phyloP scores from a whole-genome alignment of 2,888 invertebrate genomes.

The Myopa testacea region DNA sequence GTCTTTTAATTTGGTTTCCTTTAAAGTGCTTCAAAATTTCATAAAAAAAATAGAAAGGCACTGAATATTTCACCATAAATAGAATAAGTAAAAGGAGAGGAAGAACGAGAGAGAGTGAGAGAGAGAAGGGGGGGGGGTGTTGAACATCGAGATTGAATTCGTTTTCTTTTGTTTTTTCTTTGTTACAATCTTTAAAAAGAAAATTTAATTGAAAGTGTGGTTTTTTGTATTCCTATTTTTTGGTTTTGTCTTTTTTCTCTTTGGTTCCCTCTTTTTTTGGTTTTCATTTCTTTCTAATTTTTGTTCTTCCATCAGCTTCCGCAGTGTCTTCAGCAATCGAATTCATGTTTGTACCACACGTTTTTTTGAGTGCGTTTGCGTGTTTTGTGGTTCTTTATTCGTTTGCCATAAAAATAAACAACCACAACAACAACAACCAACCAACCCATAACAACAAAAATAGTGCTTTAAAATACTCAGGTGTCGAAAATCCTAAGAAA shows the following conservation, averaged over 20 bases:
- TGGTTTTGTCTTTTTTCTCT: too few species aligned
- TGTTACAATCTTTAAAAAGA: too few species aligned
- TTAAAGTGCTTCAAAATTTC: not conserved
- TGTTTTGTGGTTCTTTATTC: conserved; percentile 24
- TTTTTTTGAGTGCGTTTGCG: conserved; percentile 29
- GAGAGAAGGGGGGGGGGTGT: too few species aligned
- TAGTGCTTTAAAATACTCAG: conserved; percentile 9
- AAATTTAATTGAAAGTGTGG: too few species aligned
- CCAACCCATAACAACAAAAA: not conserved
- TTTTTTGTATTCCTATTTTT: too few species aligned
- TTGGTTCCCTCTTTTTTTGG: too few species aligned
- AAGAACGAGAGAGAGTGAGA: too few species aligned
- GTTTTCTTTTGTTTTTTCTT: too few species aligned
- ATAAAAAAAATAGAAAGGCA: not conserved
- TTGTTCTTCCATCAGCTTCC: not conserved
- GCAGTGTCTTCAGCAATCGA: not conserved
- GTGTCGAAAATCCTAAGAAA: conserved; percentile 31
- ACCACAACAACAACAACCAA: not conserved
- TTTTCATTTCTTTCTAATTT: not conserved
- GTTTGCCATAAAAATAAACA: conserved; percentile 25
- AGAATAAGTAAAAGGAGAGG: too few species aligned
- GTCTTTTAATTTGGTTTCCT: not conserved
- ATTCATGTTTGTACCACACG: not conserved
- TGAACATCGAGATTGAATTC: too few species aligned
- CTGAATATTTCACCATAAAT: too few species aligned